Conservation (phyloP, 2,797 vertebrate genomes). For the Erithacus rubecula region DNA sequence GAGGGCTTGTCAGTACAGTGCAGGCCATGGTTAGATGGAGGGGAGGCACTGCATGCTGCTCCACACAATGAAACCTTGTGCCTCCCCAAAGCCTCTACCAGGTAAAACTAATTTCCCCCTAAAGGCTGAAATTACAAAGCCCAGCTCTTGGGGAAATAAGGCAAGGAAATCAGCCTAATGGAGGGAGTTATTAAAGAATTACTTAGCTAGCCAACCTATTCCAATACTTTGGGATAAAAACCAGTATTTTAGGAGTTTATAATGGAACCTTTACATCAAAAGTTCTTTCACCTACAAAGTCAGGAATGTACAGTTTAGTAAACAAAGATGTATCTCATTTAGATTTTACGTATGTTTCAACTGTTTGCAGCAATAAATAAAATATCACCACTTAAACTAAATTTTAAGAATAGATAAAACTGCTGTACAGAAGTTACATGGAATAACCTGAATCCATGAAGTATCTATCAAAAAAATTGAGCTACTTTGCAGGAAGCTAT, state of each 20-base stretch:
- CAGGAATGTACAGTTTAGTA: neutral
- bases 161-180: neutral
- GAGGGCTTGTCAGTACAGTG: neutral
- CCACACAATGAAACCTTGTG: neutral
- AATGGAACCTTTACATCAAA: neutral
- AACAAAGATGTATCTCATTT: neutral
- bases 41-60: neutral
- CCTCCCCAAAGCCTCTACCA: neutral
- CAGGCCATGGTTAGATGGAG: neutral
- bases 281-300: neutral
- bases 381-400: neutral
- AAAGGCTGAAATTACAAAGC: neutral
- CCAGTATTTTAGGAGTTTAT: neutral
- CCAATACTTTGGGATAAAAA: neutral
- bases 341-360: neutral
- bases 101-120: neutral
- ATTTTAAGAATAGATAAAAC: neutral
- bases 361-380: neutral
- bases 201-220: neutral
- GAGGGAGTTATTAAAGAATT: neutral
- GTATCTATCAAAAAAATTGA: neutral
- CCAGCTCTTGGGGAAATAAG: neutral
- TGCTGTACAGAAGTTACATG: neutral
- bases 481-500: neutral
- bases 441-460: neutral